Base-by-base conservation (phyloP, 1,140 invertebrate species). In the Trichogramma pretiosum region DNA sequence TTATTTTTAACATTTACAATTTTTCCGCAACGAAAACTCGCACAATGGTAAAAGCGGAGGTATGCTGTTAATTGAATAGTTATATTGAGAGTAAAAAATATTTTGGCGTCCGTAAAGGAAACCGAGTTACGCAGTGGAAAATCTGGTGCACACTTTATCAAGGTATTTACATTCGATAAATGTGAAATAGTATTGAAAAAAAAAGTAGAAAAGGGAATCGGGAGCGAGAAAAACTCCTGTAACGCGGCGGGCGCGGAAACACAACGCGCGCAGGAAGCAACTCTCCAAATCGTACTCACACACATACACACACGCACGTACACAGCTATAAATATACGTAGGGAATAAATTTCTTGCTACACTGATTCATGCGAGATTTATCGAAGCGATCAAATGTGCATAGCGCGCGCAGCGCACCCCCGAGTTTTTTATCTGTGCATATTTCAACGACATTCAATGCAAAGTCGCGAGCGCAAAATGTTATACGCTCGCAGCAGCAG, bases 141-240 rank as follows among this genome's bases (percentile, higher is more conserved):
- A 37, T 9, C 39, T 14, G 35, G 26, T n/a, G 24, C n/a, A 21
- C 47, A 49, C 24, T 50, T 44, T 44, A 41, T 50, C 48, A 50
- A 38, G 43, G 41, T 19, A 50, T 50, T 50, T 50, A 44, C 48
- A 50, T 50, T 50, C 48, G 48, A 50, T 44, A 50, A 50, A 44
- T 50, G 44, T 44, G 48, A 50, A 50, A 44, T 44, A 50, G 47
- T n/a, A n/a, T n/a, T n/a, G n/a, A n/a, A n/a, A n/a, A n/a, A n/a
- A n/a, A n/a, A n/a, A n/a, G n/a, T n/a, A n/a, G n/a, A n/a, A n/a
- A n/a, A n/a, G n/a, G 24, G n/a, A 9, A 18, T 22, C 11, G 11
- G 24, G 5, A 11, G 23, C 28, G 21, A 44, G 34, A 23, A 26
- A 26, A 33, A 42, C 9, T 22, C 46, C 33, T n/a, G n/a, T n/a